These are phyloP conservation scores for Diplodus puntazzo DNA, from an alignment of 2,797 vertebrate genomes.

Conservation along the genomic window DNA sequence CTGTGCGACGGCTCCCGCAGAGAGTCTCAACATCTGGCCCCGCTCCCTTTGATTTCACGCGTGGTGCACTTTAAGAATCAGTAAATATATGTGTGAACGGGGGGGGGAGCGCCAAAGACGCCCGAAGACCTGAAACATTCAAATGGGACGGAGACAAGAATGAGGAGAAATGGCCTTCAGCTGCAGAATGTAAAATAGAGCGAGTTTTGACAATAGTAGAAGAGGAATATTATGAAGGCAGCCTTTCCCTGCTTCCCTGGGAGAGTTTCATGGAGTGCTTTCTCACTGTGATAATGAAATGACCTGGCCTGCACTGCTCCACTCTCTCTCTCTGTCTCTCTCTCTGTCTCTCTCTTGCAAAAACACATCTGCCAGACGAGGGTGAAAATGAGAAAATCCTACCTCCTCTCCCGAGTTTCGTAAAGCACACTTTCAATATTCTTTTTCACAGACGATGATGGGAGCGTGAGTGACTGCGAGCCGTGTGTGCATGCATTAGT, in stretches of 20 bases:
- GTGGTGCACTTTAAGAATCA: background rate
- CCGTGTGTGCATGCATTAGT: slow-evolving; percentile 26
- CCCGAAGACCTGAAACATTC: slow-evolving; percentile 43
- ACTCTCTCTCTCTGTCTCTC: slow-evolving; percentile 67
- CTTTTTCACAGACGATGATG: slow-evolving; percentile 65
- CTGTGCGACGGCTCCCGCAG: slow-evolving; percentile 30
- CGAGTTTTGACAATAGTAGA: slow-evolving; percentile 73
- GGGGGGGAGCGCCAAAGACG: background rate
- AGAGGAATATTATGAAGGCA: slow-evolving; percentile 74
- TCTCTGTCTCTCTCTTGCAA: slow-evolving; percentile 57
- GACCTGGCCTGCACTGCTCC: slow-evolving; percentile 78
- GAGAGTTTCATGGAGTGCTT: slow-evolving; percentile 81
- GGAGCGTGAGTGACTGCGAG: slow-evolving; percentile 54
- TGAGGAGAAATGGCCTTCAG: slow-evolving; percentile 35
- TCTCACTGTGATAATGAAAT: slow-evolving; percentile 85
- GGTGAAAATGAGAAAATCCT: slow-evolving; percentile 83
- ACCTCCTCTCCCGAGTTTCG: slow-evolving; percentile 75
- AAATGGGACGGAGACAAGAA: slow-evolving; percentile 42
- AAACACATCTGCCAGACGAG: slow-evolving; percentile 79
- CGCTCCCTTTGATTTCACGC: slow-evolving; percentile 22
- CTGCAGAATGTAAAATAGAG: slow-evolving; percentile 76
- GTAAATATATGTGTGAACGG: slow-evolving; percentile 47
- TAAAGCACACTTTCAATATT: slow-evolving; percentile 82
- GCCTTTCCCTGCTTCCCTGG: slow-evolving; percentile 71
- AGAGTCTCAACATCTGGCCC: slow-evolving; percentile 43